A percentile compares a stretch with the other conserved stretches of the same genome.
These are phyloP conservation scores for Lepidostoma basale DNA, from an alignment of 1,140 invertebrate species.

Conservation along the genomic window DNA sequence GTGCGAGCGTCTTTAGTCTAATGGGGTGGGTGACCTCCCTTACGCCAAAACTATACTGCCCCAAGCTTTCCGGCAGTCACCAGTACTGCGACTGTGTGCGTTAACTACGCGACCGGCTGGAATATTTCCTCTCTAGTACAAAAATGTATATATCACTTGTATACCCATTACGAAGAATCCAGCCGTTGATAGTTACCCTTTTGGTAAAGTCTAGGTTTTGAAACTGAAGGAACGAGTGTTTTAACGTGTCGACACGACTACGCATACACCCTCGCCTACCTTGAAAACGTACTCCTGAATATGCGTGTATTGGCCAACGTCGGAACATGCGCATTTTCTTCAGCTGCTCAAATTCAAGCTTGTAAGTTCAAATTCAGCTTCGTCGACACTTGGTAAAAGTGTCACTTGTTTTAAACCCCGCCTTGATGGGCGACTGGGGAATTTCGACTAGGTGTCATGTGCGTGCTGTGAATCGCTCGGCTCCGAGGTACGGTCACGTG, in stretches of 20 bases:
- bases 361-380: neutral
- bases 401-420: neutral
- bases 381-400: neutral
- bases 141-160: neutral
- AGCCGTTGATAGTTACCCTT: neutral
- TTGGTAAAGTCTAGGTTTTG: neutral
- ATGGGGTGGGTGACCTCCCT: constrained; percentile 40
- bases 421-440: neutral
- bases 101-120: neutral
- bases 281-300: neutral
- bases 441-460: constrained; percentile 5
- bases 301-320: neutral
- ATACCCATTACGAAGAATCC: neutral
- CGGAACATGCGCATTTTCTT: constrained; percentile 26
- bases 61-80: constrained; percentile 21
- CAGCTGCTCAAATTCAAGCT: neutral
- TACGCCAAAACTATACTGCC: constrained; percentile 39
- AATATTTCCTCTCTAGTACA: neutral
- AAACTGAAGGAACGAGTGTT: constrained; percentile 13
- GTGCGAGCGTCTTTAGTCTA: constrained; percentile 44
- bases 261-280: constrained; percentile 26
- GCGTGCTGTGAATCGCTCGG: neutral
- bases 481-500: constrained; percentile 15
- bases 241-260: constrained; percentile 18
- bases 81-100: constrained; percentile 18